Percentiles rank a stretch among this genome's conserved stretches.
These are phyloP conservation scores for Thunnus thynnus DNA, from an alignment of 2,113 vertebrate genomes.

Conservation along the genomic window DNA sequence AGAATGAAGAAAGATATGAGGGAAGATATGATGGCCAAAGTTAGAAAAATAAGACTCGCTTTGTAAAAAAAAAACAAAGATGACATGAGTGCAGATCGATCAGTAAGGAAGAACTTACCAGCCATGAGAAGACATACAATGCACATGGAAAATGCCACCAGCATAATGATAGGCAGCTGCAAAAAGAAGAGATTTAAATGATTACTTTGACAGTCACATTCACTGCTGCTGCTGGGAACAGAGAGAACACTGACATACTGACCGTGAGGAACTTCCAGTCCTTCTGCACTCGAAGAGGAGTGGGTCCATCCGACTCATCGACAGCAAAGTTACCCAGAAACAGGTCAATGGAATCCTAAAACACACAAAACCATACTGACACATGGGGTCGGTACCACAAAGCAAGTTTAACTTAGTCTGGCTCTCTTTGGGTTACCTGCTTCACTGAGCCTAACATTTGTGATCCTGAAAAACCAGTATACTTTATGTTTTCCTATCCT, in stretches of 20 bases:
- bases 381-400: background rate
- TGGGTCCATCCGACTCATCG: conserved; percentile 92
- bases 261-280: conserved; percentile 98
- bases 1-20: too few species aligned
- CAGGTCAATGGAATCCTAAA: conserved; percentile 95
- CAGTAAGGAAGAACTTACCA: conserved; percentile 84
- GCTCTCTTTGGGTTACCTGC: too few species aligned
- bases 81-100: too few species aligned
- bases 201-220: background rate
- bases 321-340: conserved; percentile 98
- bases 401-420: background rate
- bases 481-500: too few species aligned
- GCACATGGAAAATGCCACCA: conserved; percentile 99
- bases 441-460: too few species aligned
- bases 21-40: too few species aligned
- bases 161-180: conserved; percentile 96
- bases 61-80: too few species aligned
- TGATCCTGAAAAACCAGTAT: too few species aligned
- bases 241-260: conserved; percentile 11
- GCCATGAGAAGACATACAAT: conserved; percentile 97
- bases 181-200: conserved; percentile 43
- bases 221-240: background rate
- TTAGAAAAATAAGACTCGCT: too few species aligned
- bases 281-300: conserved; percentile 91
- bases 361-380: background rate